Conservation (phyloP, 2,797 vertebrate genomes). For the Gila robusta region DNA sequence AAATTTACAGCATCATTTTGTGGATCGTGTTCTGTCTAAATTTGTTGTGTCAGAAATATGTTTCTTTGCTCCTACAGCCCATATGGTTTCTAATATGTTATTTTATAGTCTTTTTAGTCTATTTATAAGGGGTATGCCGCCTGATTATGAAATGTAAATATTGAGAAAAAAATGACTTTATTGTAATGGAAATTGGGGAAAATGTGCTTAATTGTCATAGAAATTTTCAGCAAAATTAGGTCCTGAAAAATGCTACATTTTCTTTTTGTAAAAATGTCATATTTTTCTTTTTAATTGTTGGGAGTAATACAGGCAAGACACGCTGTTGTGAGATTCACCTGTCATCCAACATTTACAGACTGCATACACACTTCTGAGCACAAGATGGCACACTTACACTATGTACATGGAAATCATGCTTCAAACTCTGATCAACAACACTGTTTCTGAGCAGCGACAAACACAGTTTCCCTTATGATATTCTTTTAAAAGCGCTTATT, state of each 20-base stretch:
- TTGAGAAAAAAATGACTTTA: not conserved
- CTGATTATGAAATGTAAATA: not conserved
- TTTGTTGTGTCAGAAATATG: not conserved
- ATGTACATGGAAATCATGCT: not conserved
- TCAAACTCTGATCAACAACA: not conserved
- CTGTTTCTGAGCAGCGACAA: not conserved
- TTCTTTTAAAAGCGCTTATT: not conserved
- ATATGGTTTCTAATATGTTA: not conserved
- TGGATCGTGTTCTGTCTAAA: not conserved
- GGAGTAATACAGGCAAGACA: not conserved
- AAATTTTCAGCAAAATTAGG: no score
- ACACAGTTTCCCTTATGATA: not conserved
- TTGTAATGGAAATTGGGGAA: not conserved
- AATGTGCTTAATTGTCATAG: not conserved
- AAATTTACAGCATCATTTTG: not conserved
- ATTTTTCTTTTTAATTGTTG: not conserved
- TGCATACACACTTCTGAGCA: not conserved
- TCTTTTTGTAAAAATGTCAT: not conserved
- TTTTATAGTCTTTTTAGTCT: not conserved
- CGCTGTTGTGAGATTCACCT: not conserved
- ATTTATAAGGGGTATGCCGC: not conserved
- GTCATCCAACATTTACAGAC: not conserved
- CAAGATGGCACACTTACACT: not conserved
- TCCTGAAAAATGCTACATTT: not conserved
- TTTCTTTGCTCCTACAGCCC: not conserved